Percentiles rank a stretch among this genome's conserved stretches.
Evolutionary conservation across 2,113 vertebrate genomes (phyloP).

Genomic region (Spizaetus ornatus): DNA sequence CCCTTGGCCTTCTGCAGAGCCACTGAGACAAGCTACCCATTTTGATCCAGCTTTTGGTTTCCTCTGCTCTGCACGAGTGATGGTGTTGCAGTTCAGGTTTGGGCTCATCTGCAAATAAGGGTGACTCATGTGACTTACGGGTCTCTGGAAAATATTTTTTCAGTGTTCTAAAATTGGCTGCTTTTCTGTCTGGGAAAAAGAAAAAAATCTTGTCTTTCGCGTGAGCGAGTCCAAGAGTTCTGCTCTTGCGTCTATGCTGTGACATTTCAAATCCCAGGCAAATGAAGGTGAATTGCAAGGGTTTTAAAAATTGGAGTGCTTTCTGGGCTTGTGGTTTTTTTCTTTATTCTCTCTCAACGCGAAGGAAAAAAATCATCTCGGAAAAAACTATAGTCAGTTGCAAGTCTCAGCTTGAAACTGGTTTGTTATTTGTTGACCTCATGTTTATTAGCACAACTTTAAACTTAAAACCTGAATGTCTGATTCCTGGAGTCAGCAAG

Average conservation of each 20-base stretch:
- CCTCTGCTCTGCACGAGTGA: background rate
- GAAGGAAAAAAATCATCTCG: background rate
- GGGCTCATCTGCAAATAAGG: background rate
- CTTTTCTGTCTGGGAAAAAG: background rate
- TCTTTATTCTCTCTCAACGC: background rate
- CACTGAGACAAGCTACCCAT: background rate
- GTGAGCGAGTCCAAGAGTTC: background rate
- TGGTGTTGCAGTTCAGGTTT: background rate
- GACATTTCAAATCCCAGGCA: background rate
- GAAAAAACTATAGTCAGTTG: background rate
- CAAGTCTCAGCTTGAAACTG: background rate
- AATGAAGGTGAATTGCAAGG: background rate
- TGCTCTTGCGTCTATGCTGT: background rate
- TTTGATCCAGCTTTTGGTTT: background rate
- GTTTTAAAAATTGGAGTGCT: background rate
- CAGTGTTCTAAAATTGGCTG: background rate
- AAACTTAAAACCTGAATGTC: background rate
- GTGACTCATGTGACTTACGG: background rate
- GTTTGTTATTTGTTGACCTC: background rate
- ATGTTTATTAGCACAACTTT: background rate
- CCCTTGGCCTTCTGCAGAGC: background rate
- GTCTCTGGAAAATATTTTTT: background rate
- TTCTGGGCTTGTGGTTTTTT: background rate
- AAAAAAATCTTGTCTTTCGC: background rate
- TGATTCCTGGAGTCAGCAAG: background rate